Base-by-base conservation (phyloP, 2,797 vertebrate genomes). In the Hemitrygon akajei region DNA sequence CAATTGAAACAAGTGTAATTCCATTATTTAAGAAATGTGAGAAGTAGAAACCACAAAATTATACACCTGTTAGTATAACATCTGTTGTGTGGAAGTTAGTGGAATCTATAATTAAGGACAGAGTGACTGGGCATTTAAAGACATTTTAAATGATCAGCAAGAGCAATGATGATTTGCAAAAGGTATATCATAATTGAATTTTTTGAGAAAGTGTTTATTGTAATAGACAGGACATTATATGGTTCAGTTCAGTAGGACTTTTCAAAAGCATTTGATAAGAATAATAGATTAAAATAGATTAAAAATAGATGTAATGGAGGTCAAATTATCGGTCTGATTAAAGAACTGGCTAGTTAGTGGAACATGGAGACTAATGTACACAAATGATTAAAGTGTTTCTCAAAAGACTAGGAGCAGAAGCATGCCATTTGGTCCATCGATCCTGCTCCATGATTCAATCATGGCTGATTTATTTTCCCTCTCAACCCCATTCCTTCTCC, bases 11-110 rank as follows among this genome's bases (percentile, higher is more conserved):
- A 66, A 89, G 60, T 89, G 60, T 34, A 89, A 66, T 63, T n/a
- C 82, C 25, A 89, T 89, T 89, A 89, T 89, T 89, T 89, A 89
- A 89, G 58, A 20, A 66, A 79, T 12, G 76, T 79, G n/a, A 66
- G 16, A 37, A 34, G 66, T n/a, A 89, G 86, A 89, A 66, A 89
- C 60, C n/a, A 66, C 16, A 63, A 37, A 66, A 69, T 89, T 22
- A 66, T 89, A 89, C 16, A 34, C 30, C 60, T 18, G 18, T 89
- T 66, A 66, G 18, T 20, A 7, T 22, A 60, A 66, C 86, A 34
- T 66, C n/a, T 66, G n/a, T 37, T 66, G 60, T 34, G 58, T 60
- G 86, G 86, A 89, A 69, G 60, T 89, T 89, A 66, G n/a, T 89
- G n/a, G 14, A 66, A 66, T 89, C n/a, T 66, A 37, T 66, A 89